Evolutionary conservation across 2,797 vertebrate species (phyloP).

Genomic region (Notolepis coatsorum): DNA sequence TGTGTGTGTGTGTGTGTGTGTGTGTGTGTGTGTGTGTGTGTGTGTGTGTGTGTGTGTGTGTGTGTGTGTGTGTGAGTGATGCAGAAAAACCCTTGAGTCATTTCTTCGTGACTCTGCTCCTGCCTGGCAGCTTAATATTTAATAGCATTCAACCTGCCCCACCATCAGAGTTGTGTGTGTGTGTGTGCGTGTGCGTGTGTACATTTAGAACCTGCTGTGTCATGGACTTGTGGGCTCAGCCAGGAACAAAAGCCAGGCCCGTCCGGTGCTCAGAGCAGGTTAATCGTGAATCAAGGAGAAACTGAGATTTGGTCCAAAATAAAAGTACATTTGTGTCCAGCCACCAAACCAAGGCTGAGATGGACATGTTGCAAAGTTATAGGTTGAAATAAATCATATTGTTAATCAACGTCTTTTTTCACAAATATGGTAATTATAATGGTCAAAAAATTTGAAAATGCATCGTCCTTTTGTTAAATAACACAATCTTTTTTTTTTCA

Average conservation of each 20-base stretch:
- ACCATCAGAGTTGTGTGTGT: conserved; percentile 53
- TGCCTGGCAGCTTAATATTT: conserved; percentile 64
- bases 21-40: not conserved
- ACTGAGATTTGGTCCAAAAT: too few relatives aligned
- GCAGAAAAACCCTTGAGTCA: conserved; percentile 54
- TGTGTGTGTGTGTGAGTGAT: not conserved
- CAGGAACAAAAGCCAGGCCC: conserved; percentile 24
- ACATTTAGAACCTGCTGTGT: conserved; percentile 62
- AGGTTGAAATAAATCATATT: too few relatives aligned
- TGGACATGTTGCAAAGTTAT: too few relatives aligned
- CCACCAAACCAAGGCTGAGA: too few relatives aligned
- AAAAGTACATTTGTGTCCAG: too few relatives aligned
- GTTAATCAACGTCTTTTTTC: too few relatives aligned
- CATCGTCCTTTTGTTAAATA: conserved; percentile 49
- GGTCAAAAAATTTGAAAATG: conserved; percentile 61
- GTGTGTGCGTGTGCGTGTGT: conserved; percentile 29
- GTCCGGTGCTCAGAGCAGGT: too few relatives aligned
- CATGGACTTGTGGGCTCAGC: conserved; percentile 63
- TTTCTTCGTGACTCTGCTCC: conserved; percentile 60
- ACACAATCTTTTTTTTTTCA: too few relatives aligned
- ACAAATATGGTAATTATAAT: too few relatives aligned
- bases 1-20: too few relatives aligned
- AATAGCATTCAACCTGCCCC: conserved; percentile 60
- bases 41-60: not conserved
- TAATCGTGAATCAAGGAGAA: too few relatives aligned